Percentiles rank a stretch among this genome's conserved stretches.
Conservation (phyloP, 2,797 vertebrate genomes). For the Neomorphus geoffroyi region DNA sequence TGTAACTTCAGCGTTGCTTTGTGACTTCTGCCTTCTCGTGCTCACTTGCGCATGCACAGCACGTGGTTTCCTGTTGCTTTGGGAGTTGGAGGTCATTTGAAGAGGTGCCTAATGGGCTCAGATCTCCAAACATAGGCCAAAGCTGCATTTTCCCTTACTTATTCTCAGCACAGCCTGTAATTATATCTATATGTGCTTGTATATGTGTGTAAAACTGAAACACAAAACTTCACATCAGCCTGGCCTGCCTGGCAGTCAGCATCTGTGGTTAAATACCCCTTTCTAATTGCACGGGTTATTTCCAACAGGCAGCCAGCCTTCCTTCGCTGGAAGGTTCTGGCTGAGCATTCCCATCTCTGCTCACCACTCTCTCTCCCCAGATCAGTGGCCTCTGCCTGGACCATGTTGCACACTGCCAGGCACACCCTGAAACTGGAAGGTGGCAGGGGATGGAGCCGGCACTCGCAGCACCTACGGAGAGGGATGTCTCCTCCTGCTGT, state of each 20-base stretch:
- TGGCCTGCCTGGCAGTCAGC: background rate
- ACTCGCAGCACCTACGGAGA: background rate
- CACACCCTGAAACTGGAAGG: no score
- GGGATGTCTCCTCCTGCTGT: background rate
- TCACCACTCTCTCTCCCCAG: background rate
- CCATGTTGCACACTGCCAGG: background rate
- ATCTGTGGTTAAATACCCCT: background rate
- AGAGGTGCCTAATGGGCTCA: background rate
- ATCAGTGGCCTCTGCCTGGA: background rate
- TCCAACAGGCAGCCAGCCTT: background rate
- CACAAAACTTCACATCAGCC: background rate
- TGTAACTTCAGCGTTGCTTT: background rate
- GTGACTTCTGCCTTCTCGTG: rapidly evolving
- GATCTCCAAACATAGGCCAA: background rate
- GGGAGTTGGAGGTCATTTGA: background rate
- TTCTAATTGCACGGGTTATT: background rate
- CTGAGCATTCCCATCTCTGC: background rate
- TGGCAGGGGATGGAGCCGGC: background rate
- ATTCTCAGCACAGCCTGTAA: background rate
- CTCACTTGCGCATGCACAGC: background rate
- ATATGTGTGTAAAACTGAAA: background rate
- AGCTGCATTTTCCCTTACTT: background rate
- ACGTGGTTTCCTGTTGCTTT: background rate
- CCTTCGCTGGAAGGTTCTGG: background rate
- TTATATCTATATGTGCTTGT: background rate